A percentile compares a stretch with the other conserved stretches of the same genome.
These are phyloP conservation scores for Otis tarda DNA, from an alignment of 2,113 vertebrate species.

Conservation along the genomic window DNA sequence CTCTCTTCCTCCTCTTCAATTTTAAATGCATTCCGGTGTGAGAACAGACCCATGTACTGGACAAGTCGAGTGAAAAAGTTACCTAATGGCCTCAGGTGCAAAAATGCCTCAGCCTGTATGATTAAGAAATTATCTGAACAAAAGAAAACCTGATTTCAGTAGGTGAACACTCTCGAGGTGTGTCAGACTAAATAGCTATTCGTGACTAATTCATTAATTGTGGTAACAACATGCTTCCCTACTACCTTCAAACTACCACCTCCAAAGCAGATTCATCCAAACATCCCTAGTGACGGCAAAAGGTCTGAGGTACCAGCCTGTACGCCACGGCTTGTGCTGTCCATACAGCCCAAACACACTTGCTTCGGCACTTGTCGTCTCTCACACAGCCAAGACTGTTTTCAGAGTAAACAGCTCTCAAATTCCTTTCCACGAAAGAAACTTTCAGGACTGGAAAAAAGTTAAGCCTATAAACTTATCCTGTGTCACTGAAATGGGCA, in stretches of 20 bases:
- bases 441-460: not conserved
- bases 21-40: not conserved
- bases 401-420: conserved; percentile 6
- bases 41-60: not conserved
- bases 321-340: not conserved
- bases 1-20: not conserved
- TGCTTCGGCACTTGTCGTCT: not conserved
- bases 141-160: not conserved
- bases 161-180: not conserved
- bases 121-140: not conserved
- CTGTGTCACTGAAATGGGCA: not conserved
- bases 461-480: not conserved
- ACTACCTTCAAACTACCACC: not conserved
- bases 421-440: not conserved
- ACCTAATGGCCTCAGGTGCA: not conserved
- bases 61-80: not conserved
- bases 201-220: conserved; percentile 24
- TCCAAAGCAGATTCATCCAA: not conserved
- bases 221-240: not conserved
- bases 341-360: not conserved
- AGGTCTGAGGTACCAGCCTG: not conserved
- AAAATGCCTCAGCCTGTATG: not conserved
- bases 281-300: not conserved
- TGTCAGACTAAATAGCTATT: conserved; percentile 9
- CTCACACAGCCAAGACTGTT: not conserved